Percentiles rank a stretch among this genome's conserved stretches.
Evolutionary conservation across 1,140 invertebrate genomes (phyloP).

Genomic region (Lordiphosa stackelbergi): DNA sequence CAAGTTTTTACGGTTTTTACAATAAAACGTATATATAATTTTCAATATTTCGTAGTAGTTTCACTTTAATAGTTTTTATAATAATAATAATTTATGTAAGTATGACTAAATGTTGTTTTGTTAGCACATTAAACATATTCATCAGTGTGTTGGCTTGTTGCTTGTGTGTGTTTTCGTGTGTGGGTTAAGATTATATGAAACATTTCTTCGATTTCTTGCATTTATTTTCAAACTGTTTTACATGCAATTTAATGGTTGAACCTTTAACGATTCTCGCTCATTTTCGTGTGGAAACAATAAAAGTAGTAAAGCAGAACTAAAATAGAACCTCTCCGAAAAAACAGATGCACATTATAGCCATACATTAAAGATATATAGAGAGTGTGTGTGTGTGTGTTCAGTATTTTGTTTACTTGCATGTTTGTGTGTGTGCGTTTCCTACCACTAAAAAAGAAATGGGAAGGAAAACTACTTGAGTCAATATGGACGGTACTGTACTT

Average conservation of each 20-base stretch:
- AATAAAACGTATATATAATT: constrained; percentile 75
- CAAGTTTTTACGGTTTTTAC: constrained; percentile 74
- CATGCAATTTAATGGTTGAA: constrained; percentile 39
- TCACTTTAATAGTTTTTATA: constrained; percentile 47
- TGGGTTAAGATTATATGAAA: constrained; percentile 36
- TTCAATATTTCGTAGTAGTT: constrained; percentile 34
- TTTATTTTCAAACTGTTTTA: constrained; percentile 30
- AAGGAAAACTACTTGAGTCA: constrained; percentile 32
- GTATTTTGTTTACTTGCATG: constrained; percentile 24
- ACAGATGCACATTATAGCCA: too few species aligned
- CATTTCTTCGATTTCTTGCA: constrained; percentile 23
- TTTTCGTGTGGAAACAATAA: constrained; percentile 19
- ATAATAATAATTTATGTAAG: constrained; percentile 43
- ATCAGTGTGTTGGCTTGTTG: constrained; percentile 40
- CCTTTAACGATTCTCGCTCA: constrained; percentile 16
- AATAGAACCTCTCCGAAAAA: not conserved
- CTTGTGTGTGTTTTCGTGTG: constrained; percentile 31
- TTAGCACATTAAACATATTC: constrained; percentile 65
- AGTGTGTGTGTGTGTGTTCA: constrained; percentile 11
- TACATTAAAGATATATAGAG: constrained; percentile 1
- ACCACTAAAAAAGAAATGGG: constrained; percentile 40
- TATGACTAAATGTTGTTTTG: constrained; percentile 58
- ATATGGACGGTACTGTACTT: constrained; percentile 65
- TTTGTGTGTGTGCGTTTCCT: too few species aligned
- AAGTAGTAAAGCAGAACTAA: constrained; percentile 14